Evolutionary conservation across 2,113 vertebrate genomes (phyloP), one percentile per base, ranked within the genome.

Genomic region (Sclerurus mexicanus): DNA sequence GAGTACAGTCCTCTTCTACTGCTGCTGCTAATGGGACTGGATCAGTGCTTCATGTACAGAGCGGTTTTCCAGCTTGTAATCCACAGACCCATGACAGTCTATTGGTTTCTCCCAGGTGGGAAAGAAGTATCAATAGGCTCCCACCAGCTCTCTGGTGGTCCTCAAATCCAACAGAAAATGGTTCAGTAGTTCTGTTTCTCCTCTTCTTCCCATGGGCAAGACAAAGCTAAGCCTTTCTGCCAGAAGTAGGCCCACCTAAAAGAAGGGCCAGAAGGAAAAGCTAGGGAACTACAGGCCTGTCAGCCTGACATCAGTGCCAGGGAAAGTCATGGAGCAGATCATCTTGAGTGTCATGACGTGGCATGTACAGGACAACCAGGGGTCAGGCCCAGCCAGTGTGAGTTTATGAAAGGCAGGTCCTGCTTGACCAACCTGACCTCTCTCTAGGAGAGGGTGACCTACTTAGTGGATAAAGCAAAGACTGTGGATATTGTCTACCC

Each of bases 31-130:
- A 53, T 27, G 35, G 47, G 25, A 62, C 12, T 30, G 50, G 17
- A 9, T 81, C 60, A 59, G 20, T 37, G 33, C 6, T 55, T 71
- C 23, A 12, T 7, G 40, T 27, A 37, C 64, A 39, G n/a, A 79
- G 24, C 33, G 31, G 19, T 64, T 89, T 91, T 35, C 52, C 5
- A 8, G 16, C 33, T 74, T 31, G 9, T 56, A 63, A 78, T 62
- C n/a, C 68, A 72, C 52, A 79, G 40, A 79, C 3, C 5, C 0
- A 0, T 72, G 33, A 28, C 68, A 82, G 17, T 11, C 56, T 64
- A 18, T 40, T 49, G n/a, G 9, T 22, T 63, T 9, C 24, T 73
- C 89, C 12, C 63, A 80, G 14, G 44, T 27, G 25, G 67, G 83
- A 73, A 18, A 85, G 21, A 50, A 89, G 24, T 31, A 44, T 16